These are phyloP conservation scores for Drosophila mercatorum DNA, from an alignment of 2,888 invertebrate genomes.

Conservation along the genomic window DNA sequence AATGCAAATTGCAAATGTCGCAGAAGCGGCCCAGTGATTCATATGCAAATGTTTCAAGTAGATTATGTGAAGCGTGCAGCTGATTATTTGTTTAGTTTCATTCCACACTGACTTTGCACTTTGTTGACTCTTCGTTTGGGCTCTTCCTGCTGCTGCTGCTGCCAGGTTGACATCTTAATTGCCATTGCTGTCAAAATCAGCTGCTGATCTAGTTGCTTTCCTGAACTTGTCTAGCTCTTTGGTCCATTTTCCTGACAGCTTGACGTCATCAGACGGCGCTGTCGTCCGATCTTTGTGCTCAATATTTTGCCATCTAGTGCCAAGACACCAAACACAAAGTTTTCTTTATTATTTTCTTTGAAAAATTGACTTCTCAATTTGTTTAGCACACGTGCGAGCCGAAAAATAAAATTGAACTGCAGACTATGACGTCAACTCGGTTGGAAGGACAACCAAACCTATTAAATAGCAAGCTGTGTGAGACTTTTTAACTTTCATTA, in stretches of 20 bases:
- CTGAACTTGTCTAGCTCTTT: slow-evolving; percentile 22
- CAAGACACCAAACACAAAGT: slow-evolving; percentile 3
- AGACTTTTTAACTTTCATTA: not conserved
- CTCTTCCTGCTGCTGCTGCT: slow-evolving; percentile 27
- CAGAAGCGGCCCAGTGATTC: slow-evolving; percentile 43
- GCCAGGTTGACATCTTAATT: slow-evolving; percentile 67
- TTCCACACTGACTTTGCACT: slow-evolving; percentile 14
- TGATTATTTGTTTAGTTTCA: slow-evolving; percentile 42
- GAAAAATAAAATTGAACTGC: slow-evolving; percentile 18
- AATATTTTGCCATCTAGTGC: slow-evolving; percentile 14
- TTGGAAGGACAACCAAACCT: slow-evolving; percentile 24
- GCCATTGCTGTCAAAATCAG: slow-evolving; percentile 70
- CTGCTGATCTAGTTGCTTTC: slow-evolving; percentile 55
- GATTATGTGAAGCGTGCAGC: slow-evolving; percentile 35
- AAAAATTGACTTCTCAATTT: slow-evolving; percentile 12
- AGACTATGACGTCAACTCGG: slow-evolving; percentile 36
- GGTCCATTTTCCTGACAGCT: slow-evolving; percentile 42
- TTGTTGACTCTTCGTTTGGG: not conserved
- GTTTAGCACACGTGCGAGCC: slow-evolving; percentile 42
- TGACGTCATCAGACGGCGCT: slow-evolving; percentile 53
- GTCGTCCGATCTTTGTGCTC: slow-evolving; percentile 34
- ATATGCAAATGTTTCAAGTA: slow-evolving; percentile 24
- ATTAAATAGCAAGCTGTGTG: not conserved
- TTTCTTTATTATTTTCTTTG: slow-evolving; percentile 9
- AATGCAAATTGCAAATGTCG: slow-evolving; percentile 48